Percentiles rank a stretch among this genome's conserved stretches.
These are phyloP conservation scores for Neocrepidodera transversa DNA, from an alignment of 2,888 invertebrate species.

Conservation along the genomic window DNA sequence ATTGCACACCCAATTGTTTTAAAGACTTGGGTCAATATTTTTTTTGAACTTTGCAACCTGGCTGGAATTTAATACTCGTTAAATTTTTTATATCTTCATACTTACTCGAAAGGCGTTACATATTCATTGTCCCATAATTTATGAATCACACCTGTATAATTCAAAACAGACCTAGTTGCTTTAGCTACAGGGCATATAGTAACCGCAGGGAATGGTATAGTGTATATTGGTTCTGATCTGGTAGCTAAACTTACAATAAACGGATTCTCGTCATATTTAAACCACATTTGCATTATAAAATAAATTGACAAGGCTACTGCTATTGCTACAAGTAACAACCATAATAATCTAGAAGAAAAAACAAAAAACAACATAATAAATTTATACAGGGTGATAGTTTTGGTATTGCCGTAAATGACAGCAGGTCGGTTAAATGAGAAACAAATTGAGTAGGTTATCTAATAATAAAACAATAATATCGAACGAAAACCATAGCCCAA, in stretches of 20 bases:
- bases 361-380: background rate
- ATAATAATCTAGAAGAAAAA: slow-evolving; percentile 19
- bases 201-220: slow-evolving; percentile 61
- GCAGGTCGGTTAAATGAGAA: no score
- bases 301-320: slow-evolving; percentile 25
- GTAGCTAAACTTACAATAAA: slow-evolving; percentile 79
- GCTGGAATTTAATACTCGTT: no score
- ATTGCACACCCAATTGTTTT: no score
- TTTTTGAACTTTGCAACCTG: no score
- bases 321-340: slow-evolving; percentile 21
- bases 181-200: slow-evolving; percentile 52
- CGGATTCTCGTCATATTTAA: slow-evolving; percentile 74
- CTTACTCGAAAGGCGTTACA: slow-evolving; percentile 64
- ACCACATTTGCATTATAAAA: slow-evolving; percentile 62
- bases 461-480: no score
- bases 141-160: slow-evolving; percentile 67
- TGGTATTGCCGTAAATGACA: no score
- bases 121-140: slow-evolving; percentile 47
- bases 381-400: no score
- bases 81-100: no score
- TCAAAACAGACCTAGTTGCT: slow-evolving; percentile 64
- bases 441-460: no score
- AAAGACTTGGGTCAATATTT: no score
- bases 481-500: no score
- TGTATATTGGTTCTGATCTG: slow-evolving; percentile 71